A percentile compares a stretch with the other conserved stretches of the same genome.
Evolutionary conservation across 2,888 invertebrate genomes (phyloP).

Genomic region (Drosophila fungiperda): DNA sequence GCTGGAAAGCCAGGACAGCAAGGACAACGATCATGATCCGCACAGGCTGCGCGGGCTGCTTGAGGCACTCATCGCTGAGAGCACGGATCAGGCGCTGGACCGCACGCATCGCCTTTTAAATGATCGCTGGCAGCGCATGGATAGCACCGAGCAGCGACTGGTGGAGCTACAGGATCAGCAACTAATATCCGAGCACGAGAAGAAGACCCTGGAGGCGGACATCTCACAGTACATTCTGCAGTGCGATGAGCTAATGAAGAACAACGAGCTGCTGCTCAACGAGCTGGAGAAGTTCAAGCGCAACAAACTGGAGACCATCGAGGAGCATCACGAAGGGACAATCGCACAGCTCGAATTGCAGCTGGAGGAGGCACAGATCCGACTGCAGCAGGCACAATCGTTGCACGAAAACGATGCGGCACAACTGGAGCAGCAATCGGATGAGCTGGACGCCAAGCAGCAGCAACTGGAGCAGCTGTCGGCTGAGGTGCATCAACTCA

Average conservation of each 20-base stretch:
- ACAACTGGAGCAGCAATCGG: not conserved
- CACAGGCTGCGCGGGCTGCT: slow-evolving; percentile 72
- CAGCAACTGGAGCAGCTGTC: slow-evolving; percentile 63
- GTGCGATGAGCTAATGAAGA: slow-evolving; percentile 89
- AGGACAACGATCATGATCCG: slow-evolving; percentile 50
- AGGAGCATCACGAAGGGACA: slow-evolving; percentile 90
- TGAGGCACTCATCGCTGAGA: slow-evolving; percentile 53
- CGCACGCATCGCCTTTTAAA: slow-evolving; percentile 86
- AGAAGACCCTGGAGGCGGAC: slow-evolving; percentile 85
- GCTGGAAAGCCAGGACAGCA: slow-evolving; percentile 43
- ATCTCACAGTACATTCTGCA: slow-evolving; percentile 87
- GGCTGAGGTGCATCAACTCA: slow-evolving; percentile 62
- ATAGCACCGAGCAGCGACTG: slow-evolving; percentile 85
- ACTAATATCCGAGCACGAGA: slow-evolving; percentile 87
- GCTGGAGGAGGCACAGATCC: slow-evolving; percentile 86
- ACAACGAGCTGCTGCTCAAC: slow-evolving; percentile 89
- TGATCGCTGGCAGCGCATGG: slow-evolving; percentile 86
- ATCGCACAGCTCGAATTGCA: slow-evolving; percentile 88
- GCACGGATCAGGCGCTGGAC: slow-evolving; percentile 60
- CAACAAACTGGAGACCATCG: slow-evolving; percentile 89
- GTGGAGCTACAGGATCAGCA: slow-evolving; percentile 84
- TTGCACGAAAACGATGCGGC: not conserved
- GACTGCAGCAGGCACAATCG: slow-evolving; percentile 5
- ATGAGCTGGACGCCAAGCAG: slow-evolving; percentile 60
- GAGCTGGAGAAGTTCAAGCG: slow-evolving; percentile 88